A percentile compares a stretch with the other conserved stretches of the same genome.
phyloP scores from a whole-genome alignment of 2,888 invertebrate species.

The Ornithoptera priamus region DNA sequence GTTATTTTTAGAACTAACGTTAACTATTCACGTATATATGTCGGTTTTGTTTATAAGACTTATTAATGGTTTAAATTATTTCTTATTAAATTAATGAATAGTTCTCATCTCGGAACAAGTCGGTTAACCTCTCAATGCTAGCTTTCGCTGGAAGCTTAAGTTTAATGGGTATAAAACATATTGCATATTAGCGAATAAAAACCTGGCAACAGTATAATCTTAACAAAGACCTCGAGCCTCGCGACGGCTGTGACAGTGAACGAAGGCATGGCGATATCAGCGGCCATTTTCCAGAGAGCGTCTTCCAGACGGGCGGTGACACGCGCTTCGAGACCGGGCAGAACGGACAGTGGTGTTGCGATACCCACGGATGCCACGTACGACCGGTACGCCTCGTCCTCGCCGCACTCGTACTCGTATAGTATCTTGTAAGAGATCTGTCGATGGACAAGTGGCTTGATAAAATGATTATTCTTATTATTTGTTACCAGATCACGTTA shows the following conservation, averaged over 20 bases:
- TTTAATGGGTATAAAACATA: too few relatives aligned
- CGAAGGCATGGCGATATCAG: constrained; percentile 69
- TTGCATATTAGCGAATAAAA: too few relatives aligned
- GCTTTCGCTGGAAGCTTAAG: too few relatives aligned
- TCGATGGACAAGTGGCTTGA: neutral
- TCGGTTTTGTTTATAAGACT: too few relatives aligned
- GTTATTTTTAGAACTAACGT: neutral
- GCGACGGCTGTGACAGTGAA: constrained; percentile 67
- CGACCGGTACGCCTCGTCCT: constrained; percentile 68
- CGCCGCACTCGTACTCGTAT: constrained; percentile 66
- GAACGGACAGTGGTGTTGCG: constrained; percentile 63
- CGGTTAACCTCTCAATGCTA: too few relatives aligned
- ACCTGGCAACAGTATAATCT: neutral
- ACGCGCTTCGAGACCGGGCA: constrained; percentile 60
- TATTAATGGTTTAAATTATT: neutral
- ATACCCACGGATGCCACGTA: constrained; percentile 61
- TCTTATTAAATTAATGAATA: constrained; percentile 2
- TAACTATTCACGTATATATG: too few relatives aligned
- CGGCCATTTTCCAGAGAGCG: constrained; percentile 67
- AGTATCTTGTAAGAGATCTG: constrained; percentile 69
- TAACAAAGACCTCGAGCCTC: constrained; percentile 57
- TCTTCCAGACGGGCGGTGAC: constrained; percentile 64
- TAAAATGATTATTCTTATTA: too few relatives aligned
- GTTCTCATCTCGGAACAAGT: too few relatives aligned
- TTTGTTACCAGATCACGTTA: too few relatives aligned